A percentile compares a stretch with the other conserved stretches of the same genome.
Conservation (phyloP, 2,113 vertebrate species). For the Lampris incognitus region DNA sequence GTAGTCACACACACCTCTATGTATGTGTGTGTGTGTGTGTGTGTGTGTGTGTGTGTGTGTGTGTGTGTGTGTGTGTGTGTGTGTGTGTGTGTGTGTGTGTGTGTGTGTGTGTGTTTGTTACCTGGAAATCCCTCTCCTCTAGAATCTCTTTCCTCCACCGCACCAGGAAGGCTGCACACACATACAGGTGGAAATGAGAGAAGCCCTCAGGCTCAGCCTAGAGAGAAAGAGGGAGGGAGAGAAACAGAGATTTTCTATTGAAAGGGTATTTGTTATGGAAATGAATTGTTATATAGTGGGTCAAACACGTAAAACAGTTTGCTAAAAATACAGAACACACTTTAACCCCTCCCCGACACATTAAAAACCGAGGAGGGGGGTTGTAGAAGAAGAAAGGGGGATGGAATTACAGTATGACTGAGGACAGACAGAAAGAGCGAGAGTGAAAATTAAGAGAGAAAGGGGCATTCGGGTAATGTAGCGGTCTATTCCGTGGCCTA, state of each 20-base stretch:
- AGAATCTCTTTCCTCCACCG: constrained; percentile 91
- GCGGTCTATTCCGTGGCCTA: no score
- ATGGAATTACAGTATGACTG: background rate
- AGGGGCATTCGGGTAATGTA: no score
- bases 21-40: background rate
- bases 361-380: background rate
- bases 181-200: constrained; percentile 97
- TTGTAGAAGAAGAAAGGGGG: background rate
- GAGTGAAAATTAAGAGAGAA: background rate
- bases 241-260: background rate
- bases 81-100: no score
- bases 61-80: background rate
- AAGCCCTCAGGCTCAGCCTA: constrained; percentile 98
- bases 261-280: no score
- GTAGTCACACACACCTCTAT: no score
- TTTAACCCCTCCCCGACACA: no score
- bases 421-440: background rate
- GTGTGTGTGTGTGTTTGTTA: constrained; percentile 71
- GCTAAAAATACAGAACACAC: no score
- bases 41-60: constrained; percentile 19
- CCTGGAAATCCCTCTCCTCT: constrained; percentile 90
- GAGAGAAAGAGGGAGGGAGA: constrained; percentile 44
- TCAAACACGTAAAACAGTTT: no score
- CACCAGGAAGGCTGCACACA: constrained; percentile 96
- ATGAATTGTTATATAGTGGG: no score